Base-by-base conservation (phyloP, 1,140 invertebrate species). In the Anastrepha obliqua region DNA sequence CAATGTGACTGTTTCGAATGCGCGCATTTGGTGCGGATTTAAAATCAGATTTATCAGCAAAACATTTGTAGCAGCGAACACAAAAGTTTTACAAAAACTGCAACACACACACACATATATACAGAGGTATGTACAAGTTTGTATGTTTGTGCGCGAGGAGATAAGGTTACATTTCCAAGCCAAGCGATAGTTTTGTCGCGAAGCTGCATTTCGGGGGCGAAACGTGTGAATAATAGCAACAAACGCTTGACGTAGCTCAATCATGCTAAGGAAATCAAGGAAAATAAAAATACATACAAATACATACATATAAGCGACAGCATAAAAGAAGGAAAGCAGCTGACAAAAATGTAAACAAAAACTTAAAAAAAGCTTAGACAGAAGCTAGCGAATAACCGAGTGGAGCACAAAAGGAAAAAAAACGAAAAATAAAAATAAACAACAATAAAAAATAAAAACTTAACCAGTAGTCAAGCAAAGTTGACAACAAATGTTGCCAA, bases 21-120 rank as follows among this genome's bases (percentile, higher is more conserved):
- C 65, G 65, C 65, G 8, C 42, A 70, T 1, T 70, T 70, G 67
- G 11, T 47, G 67, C 42, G 67, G 39, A n/a, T 74, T 74, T 44
- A 44, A 47, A 74, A 74, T 74, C 67, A 74, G 67, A 74, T 74
- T 74, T 74, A 13, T 47, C 39, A 74, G 67, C 67, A 74, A 74
- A 47, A 74, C 67, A 74, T 74, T 74, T 74, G 67, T 74, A 0
- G 13, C 3, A 74, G 44, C 29, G 44, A 9, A 47, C 17, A 47
- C 39, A 74, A 74, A 74, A 74, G 67, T 62, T n/a, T 17, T 17
- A 62, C 9, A 62, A n/a, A 62, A 62, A 15, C 13, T 62, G 15
- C 17, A n/a, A 58, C 13, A 13, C 65, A 9, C 29, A 29, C 29
- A 29, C 29, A 29, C 29, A 29, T 29, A 29, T 29, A 29, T 29